A percentile compares a stretch with the other conserved stretches of the same genome.
Evolutionary conservation across 2,113 vertebrate species (phyloP).

Genomic region (Lagopus muta): DNA sequence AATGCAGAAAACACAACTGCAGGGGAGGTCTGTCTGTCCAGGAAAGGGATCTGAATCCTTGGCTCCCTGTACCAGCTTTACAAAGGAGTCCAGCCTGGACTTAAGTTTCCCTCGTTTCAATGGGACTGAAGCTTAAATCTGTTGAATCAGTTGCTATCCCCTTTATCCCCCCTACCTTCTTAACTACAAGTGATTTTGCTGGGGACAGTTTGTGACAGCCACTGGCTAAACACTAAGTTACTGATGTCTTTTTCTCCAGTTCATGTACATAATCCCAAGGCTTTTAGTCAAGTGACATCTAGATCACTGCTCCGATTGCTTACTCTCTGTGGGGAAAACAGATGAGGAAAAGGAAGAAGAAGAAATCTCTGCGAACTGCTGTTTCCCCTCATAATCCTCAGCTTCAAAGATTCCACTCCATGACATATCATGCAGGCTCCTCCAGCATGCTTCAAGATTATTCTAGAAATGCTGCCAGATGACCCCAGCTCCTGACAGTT

Average conservation of each 20-base stretch:
- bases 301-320: not conserved
- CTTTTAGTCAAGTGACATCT: not conserved
- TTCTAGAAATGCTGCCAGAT: slow-evolving; percentile 14
- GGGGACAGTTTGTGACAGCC: not conserved
- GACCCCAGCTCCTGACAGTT: not conserved
- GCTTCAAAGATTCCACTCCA: not conserved
- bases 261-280: not conserved
- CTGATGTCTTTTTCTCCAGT: not conserved
- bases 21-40: not conserved
- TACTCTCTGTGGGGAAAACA: not conserved
- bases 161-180: not conserved
- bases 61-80: not conserved
- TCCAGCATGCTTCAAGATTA: not conserved
- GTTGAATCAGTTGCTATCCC: rapidly evolving
- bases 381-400: not conserved
- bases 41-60: not conserved
- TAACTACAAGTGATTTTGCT: not conserved
- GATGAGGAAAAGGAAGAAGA: not conserved
- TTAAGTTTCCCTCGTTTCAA: not conserved
- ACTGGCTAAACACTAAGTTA: not conserved
- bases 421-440: not conserved
- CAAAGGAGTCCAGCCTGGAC: not conserved
- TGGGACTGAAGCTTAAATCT: not conserved
- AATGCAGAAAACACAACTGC: not conserved
- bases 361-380: not conserved